Conservation (phyloP, 2,797 vertebrate genomes). For the Chiroxiphia lanceolata region DNA sequence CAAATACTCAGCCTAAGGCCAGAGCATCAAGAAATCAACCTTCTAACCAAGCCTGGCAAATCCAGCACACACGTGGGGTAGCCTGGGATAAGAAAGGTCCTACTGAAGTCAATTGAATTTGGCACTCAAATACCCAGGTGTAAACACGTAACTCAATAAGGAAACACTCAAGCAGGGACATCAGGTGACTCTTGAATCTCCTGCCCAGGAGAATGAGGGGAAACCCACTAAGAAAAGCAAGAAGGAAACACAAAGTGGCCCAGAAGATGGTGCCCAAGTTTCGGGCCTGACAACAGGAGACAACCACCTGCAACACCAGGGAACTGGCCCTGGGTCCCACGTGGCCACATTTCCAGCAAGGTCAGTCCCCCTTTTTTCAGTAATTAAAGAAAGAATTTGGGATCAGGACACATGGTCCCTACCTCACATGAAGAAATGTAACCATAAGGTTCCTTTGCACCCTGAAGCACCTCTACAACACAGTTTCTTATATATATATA, state of each 20-base stretch:
- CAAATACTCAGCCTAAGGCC: not conserved
- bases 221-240: not conserved
- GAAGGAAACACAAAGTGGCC: not conserved
- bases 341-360: accelerated
- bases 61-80: not conserved
- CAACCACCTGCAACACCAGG: not conserved
- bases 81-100: not conserved
- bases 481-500: not conserved
- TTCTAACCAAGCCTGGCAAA: not conserved
- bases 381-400: not conserved
- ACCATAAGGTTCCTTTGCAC: not conserved
- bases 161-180: not conserved
- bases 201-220: not conserved
- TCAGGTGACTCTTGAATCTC: not conserved
- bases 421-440: not conserved
- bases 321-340: not conserved
- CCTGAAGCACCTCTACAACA: not conserved
- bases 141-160: accelerated
- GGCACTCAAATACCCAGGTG: not conserved
- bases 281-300: not conserved
- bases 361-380: accelerated
- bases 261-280: not conserved
- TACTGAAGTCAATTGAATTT: not conserved
- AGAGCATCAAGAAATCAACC: not conserved
- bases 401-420: not conserved